Percentiles rank a stretch among this genome's conserved stretches.
phyloP scores from a whole-genome alignment of 2,113 vertebrate species.

The Perca flavescens region DNA sequence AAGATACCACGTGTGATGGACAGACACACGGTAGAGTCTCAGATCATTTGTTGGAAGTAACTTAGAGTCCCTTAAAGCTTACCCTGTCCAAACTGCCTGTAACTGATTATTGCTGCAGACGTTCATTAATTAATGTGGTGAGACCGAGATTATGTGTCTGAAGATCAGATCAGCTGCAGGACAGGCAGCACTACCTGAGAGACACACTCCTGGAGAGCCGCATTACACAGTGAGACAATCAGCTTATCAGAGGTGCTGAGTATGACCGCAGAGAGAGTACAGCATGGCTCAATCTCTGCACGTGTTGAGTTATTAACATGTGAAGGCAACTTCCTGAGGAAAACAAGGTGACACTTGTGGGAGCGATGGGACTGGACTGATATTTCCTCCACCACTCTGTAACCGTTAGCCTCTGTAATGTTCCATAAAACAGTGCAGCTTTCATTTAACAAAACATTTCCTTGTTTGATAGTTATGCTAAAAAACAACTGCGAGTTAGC shows the following conservation, averaged over 20 bases:
- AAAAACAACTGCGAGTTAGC: too few species aligned
- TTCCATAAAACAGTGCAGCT: not conserved
- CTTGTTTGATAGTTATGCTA: too few species aligned
- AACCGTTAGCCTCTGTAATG: too few species aligned
- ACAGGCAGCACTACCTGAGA: constrained; percentile 14
- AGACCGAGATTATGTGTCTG: constrained; percentile 23
- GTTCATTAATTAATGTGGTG: constrained; percentile 11
- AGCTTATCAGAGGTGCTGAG: constrained; percentile 64
- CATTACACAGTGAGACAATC: constrained; percentile 48
- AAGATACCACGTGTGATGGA: not conserved
- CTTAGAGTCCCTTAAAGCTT: not conserved
- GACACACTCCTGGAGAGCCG: constrained; percentile 14
- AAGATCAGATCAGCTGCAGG: constrained; percentile 24
- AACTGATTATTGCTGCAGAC: not conserved
- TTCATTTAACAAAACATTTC: too few species aligned
- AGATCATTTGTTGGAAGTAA: not conserved
- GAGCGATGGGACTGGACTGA: not conserved
- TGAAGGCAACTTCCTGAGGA: not conserved
- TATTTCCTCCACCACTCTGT: not conserved
- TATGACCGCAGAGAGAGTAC: constrained; percentile 20
- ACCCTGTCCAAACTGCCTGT: not conserved
- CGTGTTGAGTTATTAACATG: not conserved
- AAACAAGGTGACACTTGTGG: not conserved
- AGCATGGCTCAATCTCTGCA: constrained; percentile 11
- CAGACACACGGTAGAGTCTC: not conserved